Base-by-base conservation (phyloP, 2,113 vertebrate genomes). In the Corythoichthys haematopterus region DNA sequence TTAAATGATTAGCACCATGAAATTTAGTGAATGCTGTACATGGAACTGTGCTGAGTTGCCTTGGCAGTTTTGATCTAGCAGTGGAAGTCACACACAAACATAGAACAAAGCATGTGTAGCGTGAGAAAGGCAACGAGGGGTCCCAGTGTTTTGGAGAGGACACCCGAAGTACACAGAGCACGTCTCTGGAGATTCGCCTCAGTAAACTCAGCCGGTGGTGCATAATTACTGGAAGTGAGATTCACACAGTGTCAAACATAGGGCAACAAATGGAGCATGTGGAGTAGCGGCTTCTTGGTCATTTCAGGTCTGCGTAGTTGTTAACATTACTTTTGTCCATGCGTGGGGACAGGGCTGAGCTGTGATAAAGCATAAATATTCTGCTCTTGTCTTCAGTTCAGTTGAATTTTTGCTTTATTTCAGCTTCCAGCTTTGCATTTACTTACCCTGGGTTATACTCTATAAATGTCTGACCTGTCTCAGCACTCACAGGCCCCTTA, bases 91-190 rank as follows among this genome's bases (percentile, higher is more conserved):
- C 45, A 72, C 60, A 70, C 59, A 75, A 59, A 76, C 36, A 67
- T 65, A 58, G 13, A 70, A 60, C 74, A 67, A 70, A 78, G 76
- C 53, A 40, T 71, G 77, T 77, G 64, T 81, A 85, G 87, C 87
- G 88, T 92, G 90, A 91, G 90, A 91, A 91, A 81, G 70, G 74
- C 72, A 14, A 75, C 58, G 76, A 63, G 64, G 81, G 73, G 82
- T 76, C 79, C 59, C 67, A 48, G 69, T 60, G 68, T 79, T 75
- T 74, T 70, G 59, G 74, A 81, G 72, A 62, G 60, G 76, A 81
- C 65, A 80, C 62, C 71, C 77, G 69, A 68, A 74, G 66, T 72
- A 71, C 73, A 87, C 83, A 83, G 65, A 79, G 60, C 65, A 72
- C 55, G 71, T 74, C 88, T 75, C 81, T 12, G 45, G 81, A 72